phyloP scores from a whole-genome alignment of 2,797 vertebrate species.

The Okamejei kenojei region DNA sequence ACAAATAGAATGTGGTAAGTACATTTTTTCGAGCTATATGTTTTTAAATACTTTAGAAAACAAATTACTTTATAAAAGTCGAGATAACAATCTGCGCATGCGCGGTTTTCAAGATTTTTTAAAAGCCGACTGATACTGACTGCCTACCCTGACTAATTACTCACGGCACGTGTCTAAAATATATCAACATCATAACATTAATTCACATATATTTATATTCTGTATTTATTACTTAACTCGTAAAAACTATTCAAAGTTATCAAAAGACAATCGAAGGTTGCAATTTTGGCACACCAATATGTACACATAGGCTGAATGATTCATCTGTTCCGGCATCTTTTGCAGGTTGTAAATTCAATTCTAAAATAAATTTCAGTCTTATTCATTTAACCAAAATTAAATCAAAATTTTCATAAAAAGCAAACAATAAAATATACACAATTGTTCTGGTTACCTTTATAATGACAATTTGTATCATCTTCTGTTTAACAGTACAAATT shows the following conservation, averaged over 20 bases:
- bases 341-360: neutral
- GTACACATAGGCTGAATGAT: neutral
- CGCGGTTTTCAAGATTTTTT: too few relatives aligned
- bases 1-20: too few relatives aligned
- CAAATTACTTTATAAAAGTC: too few relatives aligned
- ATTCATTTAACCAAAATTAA: neutral
- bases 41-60: too few relatives aligned
- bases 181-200: neutral
- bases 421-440: neutral
- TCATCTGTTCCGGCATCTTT: neutral
- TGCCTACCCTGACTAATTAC: too few relatives aligned
- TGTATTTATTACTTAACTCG: neutral
- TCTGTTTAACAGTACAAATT: neutral
- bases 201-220: neutral
- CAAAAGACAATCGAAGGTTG: neutral
- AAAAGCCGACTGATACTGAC: too few relatives aligned
- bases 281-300: neutral
- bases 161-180: neutral
- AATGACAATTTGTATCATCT: slow-evolving; percentile 30
- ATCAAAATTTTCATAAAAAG: neutral
- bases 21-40: too few relatives aligned
- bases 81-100: too few relatives aligned
- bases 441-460: slow-evolving; percentile 29
- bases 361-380: neutral
- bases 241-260: neutral